Conservation (phyloP, 1,140 invertebrate genomes). For the Dreissena polymorpha region DNA sequence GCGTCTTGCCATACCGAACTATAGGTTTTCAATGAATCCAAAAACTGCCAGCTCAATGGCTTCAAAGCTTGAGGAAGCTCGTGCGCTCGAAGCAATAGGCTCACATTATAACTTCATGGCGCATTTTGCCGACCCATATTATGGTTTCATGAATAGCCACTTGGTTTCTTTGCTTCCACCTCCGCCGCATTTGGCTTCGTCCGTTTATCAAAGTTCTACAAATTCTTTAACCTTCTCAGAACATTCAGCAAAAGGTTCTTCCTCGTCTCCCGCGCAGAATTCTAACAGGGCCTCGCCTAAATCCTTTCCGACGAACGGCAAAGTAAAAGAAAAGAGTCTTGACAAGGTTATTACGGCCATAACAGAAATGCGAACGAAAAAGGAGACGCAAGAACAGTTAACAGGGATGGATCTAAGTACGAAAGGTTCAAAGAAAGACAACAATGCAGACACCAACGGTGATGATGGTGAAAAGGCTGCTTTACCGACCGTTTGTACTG, state of each 20-base stretch:
- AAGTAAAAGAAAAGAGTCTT: slow-evolving; percentile 45
- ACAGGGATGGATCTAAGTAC: slow-evolving; percentile 49
- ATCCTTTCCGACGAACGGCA: background rate
- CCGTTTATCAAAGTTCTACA: slow-evolving; percentile 7
- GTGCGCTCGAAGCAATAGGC: slow-evolving; percentile 25
- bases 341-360: slow-evolving; percentile 45
- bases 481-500: no score
- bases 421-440: slow-evolving; percentile 18
- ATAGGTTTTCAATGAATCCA: slow-evolving; percentile 40
- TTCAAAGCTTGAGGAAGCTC: slow-evolving; percentile 27
- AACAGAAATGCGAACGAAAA: slow-evolving; percentile 45
- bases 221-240: slow-evolving; percentile 37
- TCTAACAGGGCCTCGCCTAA: slow-evolving; percentile 16
- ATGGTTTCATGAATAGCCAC: slow-evolving; percentile 42
- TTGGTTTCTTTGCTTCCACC: slow-evolving; percentile 26
- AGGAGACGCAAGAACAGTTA: slow-evolving; percentile 48
- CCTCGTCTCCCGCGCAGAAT: slow-evolving; percentile 15
- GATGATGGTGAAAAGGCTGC: background rate
- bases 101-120: slow-evolving; percentile 14
- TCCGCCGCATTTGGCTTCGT: slow-evolving; percentile 21
- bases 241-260: background rate
- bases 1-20: slow-evolving; percentile 7
- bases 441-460: background rate
- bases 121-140: slow-evolving; percentile 28
- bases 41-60: slow-evolving; percentile 30